These are phyloP conservation scores for Hyperopisus bebe DNA, from an alignment of 2,113 vertebrate species.

Conservation along the genomic window DNA sequence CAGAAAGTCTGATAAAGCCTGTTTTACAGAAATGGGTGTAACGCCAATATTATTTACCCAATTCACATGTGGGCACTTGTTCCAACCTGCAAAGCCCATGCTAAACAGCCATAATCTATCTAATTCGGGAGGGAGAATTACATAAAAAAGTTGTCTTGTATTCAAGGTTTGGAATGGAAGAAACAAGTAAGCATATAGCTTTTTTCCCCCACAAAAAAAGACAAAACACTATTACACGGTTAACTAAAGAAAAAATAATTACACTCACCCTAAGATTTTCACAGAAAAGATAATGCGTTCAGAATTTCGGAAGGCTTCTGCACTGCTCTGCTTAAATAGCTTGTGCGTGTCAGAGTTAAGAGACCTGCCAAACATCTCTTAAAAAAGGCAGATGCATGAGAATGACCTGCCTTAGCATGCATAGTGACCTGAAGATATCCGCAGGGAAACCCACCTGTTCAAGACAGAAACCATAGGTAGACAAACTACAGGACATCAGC, in stretches of 20 bases:
- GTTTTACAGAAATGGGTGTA: neutral
- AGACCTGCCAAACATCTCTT: neutral
- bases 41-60: neutral
- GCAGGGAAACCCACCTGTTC: neutral
- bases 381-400: neutral
- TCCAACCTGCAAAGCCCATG: neutral
- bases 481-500: neutral
- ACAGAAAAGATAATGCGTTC: neutral
- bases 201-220: neutral
- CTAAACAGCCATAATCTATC: neutral
- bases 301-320: neutral
- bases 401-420: neutral
- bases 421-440: neutral
- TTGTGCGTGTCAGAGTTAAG: neutral
- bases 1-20: constrained; percentile 1
- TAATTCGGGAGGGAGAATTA: neutral
- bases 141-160: neutral
- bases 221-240: neutral
- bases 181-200: neutral
- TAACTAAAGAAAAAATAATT: neutral
- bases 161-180: neutral
- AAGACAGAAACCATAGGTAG: neutral
- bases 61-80: neutral
- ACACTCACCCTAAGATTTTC: neutral
- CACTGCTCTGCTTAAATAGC: neutral